Evolutionary conservation across 2,113 vertebrate genomes (phyloP), one percentile per base, ranked within the genome.

Genomic region (Haemorhous mexicanus): DNA sequence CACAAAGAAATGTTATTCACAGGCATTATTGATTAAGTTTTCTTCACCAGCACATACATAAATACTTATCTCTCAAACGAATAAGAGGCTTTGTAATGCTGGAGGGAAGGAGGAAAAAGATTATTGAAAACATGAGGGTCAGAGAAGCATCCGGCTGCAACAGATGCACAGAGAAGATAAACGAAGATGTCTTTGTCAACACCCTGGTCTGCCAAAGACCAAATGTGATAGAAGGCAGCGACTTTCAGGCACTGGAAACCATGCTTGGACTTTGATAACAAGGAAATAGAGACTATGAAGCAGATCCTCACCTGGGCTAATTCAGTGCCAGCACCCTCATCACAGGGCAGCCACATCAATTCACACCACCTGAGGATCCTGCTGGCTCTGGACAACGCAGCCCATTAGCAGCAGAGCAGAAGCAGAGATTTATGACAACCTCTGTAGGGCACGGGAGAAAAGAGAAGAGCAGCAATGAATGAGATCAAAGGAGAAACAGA

Each of bases 101-200:
- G 4, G 43, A 92, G 89, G 89, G 84, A 96, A 90, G 94, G 72
- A 96, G 79, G 75, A 28, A 90, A 93, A 95, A 94, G 88, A 96
- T 94, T 96, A 96, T 86, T 94, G 96, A 94, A 94, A 96, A 96
- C 14, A 15, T 67, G 84, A 91, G 91, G 94, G 95, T 96, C 96
- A 96, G 63, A 94, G 95, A 85, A 94, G 87, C 94, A 95, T 93
- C 89, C n/a, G 20, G 82, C 89, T 95, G 94, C 70, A 87, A n/a
- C 28, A 47, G 93, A 91, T 85, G 96, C 64, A 90, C 41, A 19
- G 87, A 72, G 61, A 89, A 94, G 95, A 96, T 96, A 96, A 96
- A 94, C 16, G 5, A 76, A 96, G 84, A 83, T 21, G 46, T 89
- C 61, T 89, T 94, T 94, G 94, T 94, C 84, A 91, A 93, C 80